Evolutionary conservation across 2,888 invertebrate genomes (phyloP).

Genomic region (Neelides folsomi): DNA sequence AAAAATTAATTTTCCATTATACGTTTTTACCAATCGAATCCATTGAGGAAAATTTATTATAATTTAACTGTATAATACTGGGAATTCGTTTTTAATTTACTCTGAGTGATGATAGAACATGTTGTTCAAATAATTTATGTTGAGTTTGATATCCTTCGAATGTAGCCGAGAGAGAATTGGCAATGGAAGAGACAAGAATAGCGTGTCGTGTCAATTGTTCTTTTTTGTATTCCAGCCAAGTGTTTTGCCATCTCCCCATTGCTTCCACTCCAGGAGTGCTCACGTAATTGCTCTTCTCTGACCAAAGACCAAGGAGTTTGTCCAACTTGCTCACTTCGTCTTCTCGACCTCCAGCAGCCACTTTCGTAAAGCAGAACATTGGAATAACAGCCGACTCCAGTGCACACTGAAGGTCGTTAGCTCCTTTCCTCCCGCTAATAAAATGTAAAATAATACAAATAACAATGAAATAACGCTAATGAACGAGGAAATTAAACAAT

Average conservation of each 20-base stretch:
- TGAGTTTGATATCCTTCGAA: conserved; percentile 83
- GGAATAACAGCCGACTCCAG: conserved; percentile 92
- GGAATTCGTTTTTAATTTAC: no score
- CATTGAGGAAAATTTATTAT: no score
- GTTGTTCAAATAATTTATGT: conserved; percentile 86
- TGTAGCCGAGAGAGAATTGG: conserved; percentile 65
- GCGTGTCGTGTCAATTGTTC: conserved; percentile 68
- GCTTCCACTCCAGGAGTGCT: conserved; percentile 67
- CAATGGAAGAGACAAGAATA: conserved; percentile 59
- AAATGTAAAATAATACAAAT: no score
- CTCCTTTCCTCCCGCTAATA: conserved; percentile 84
- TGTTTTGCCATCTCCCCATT: conserved; percentile 70
- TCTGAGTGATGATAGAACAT: conserved; percentile 44
- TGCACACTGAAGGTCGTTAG: conserved; percentile 80
- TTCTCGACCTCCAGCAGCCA: conserved; percentile 55
- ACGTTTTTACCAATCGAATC: no score
- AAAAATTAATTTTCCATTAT: no score
- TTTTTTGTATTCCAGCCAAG: conserved; percentile 81
- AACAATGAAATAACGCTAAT: no score
- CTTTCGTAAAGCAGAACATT: conserved; percentile 89
- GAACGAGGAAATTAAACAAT: no score
- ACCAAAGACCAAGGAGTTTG: conserved; percentile 90
- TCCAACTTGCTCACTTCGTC: conserved; percentile 82
- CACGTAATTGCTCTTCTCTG: conserved; percentile 84
- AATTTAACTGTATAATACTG: no score